Evolutionary conservation across 2,888 invertebrate species (phyloP).

Genomic region (Pristionchus japonicus): DNA sequence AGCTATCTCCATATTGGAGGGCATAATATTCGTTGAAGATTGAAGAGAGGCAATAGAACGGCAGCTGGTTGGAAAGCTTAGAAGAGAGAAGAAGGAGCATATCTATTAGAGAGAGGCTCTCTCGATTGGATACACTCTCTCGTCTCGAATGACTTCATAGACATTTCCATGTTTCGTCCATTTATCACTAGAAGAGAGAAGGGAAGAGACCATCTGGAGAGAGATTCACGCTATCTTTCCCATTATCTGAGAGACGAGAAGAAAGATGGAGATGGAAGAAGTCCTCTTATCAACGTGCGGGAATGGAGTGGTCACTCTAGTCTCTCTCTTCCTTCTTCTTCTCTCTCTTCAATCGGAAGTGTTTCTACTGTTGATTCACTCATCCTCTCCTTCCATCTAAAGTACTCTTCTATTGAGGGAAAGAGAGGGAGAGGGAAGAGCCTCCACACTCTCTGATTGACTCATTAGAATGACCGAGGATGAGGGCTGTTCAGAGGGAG

Average conservation of each 20-base stretch:
- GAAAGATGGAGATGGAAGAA: background rate
- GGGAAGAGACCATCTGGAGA: slow-evolving; percentile 19
- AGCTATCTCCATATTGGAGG: slow-evolving; percentile 13
- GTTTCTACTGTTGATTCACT: slow-evolving; percentile 32
- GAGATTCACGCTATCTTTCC: background rate
- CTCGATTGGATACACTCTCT: background rate
- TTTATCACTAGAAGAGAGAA: background rate
- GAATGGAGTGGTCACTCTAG: slow-evolving; percentile 7
- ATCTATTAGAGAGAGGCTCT: slow-evolving; percentile 1
- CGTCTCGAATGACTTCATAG: background rate
- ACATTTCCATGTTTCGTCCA: slow-evolving; percentile 31
- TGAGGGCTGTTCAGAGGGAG: too few species aligned
- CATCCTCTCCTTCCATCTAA: slow-evolving; percentile 34
- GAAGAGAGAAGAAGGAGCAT: background rate
- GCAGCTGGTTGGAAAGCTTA: slow-evolving; percentile 22
- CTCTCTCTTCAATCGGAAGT: slow-evolving; percentile 32
- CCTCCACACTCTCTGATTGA: slow-evolving; percentile 12
- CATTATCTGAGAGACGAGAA: background rate
- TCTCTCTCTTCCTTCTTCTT: background rate
- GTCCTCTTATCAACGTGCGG: background rate
- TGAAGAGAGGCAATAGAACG: slow-evolving; percentile 21
- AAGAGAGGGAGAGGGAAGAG: background rate
- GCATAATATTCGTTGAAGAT: slow-evolving; percentile 24
- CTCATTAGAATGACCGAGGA: slow-evolving; percentile 1
- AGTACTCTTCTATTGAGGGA: slow-evolving; percentile 31